Evolutionary conservation across 1,140 invertebrate genomes (phyloP), one percentile per base, ranked within the genome.

Genomic region (Bombus picipes): DNA sequence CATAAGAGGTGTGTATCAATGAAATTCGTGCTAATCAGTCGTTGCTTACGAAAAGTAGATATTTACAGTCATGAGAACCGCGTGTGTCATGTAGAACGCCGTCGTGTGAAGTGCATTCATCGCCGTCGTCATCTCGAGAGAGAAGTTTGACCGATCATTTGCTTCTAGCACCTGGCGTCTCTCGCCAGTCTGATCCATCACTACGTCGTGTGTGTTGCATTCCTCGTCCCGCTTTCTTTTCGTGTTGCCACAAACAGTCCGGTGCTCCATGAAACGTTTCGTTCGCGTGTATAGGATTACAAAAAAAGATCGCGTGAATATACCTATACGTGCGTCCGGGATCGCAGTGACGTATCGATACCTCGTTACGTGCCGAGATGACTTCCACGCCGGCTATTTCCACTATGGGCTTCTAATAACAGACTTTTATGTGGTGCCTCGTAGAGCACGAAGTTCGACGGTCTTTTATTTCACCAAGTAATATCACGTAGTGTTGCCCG

Each of bases 1-100:
- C 83, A 83, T 41, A 82, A 89, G 88, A 87, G 87, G 90, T 91
- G 89, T 75, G 87, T 86, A 85, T 83, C 57, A 76, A 83, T 84
- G 89, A 75, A 53, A 71, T 78, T 78, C 62, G 73, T 66, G 34
- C 66, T 81, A 62, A 81, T 66, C 37, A 66, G 66, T 39, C 25
- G 32, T 57, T 43, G 66, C 47, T 28, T 13, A 15, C 3, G 25
- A 32, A 34, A 34, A 70, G 2, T 32, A n/a, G 68, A 41, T 28
- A 53, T 18, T 15, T 34, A 22, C 47, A n/a, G 22, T 41, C 18
- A 68, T 59, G 81, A 25, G 41, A 75, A 66, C 66, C 83, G 87
- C 78, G 81, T 76, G 34, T 83, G 78, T 34, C 57, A 65, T 71
- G 53, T 32, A 12, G 9, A 47, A 4, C 57, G 34, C 43, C 41